Conservation (phyloP, 1,140 invertebrate genomes). For the Notospermus geniculatus region DNA sequence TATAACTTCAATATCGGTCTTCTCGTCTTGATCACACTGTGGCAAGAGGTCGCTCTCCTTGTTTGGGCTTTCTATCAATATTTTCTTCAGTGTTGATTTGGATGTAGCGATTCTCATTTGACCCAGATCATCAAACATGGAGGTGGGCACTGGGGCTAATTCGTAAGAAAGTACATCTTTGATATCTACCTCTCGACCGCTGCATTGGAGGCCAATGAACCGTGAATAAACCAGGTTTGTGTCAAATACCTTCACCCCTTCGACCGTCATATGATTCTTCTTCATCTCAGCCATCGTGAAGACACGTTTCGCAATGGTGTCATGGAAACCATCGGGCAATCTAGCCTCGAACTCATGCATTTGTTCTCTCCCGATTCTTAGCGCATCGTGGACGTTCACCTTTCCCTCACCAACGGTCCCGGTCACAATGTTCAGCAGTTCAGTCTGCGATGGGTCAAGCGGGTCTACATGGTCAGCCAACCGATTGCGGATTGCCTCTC, state of each 20-base stretch:
- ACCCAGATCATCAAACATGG: constrained; percentile 20
- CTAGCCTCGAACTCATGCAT: constrained; percentile 9
- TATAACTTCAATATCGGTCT: constrained; percentile 8
- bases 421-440: constrained; percentile 17
- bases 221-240: constrained; percentile 9
- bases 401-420: constrained; percentile 7
- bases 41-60: background rate
- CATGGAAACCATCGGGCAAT: background rate
- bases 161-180: constrained; percentile 13
- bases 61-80: background rate
- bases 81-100: constrained; percentile 19
- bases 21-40: no score
- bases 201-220: constrained; percentile 4
- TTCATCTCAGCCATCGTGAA: background rate
- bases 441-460: background rate
- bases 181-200: constrained; percentile 6
- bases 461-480: constrained; percentile 15
- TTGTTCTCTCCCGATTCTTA: constrained; percentile 1
- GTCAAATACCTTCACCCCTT: background rate
- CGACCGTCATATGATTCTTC: background rate
- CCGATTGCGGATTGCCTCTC: constrained; percentile 10
- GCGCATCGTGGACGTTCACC: constrained; percentile 17
- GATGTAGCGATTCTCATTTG: constrained; percentile 10
- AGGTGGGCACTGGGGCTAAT: constrained; percentile 7
- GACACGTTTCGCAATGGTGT: background rate